A percentile compares a stretch with the other conserved stretches of the same genome.
These are phyloP conservation scores for Prochilodus magdalenae DNA, from an alignment of 2,113 vertebrate species.

Conservation along the genomic window DNA sequence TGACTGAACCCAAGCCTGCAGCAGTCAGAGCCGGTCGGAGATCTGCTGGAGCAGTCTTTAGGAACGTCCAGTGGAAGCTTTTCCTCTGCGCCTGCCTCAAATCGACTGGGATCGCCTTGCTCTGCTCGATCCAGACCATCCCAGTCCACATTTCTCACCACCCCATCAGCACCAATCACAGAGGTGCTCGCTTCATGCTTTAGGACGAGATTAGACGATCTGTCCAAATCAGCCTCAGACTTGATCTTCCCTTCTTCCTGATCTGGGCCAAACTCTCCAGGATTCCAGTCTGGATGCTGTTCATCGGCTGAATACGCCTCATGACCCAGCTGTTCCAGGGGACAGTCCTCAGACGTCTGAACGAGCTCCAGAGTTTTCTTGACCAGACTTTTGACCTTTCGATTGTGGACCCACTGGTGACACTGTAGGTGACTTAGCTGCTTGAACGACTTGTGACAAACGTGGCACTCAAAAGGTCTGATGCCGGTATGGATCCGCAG, in stretches of 20 bases:
- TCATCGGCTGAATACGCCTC: not conserved
- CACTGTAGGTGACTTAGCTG: slow-evolving; percentile 85
- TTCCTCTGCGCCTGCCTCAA: not conserved
- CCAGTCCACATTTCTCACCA: not conserved
- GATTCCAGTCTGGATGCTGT: not conserved
- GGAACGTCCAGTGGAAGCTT: not conserved
- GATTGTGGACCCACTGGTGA: slow-evolving; percentile 79
- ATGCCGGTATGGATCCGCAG: slow-evolving; percentile 85
- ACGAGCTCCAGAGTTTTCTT: too few species aligned
- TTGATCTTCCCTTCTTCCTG: slow-evolving; percentile 23
- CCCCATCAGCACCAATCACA: not conserved
- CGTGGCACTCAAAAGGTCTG: slow-evolving; percentile 81
- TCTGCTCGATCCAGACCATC: not conserved
- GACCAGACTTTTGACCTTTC: not conserved
- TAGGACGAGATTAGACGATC: not conserved
- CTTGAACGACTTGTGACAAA: slow-evolving; percentile 83
- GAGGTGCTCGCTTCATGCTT: slow-evolving; percentile 11
- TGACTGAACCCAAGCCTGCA: not conserved
- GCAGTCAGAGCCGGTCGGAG: not conserved
- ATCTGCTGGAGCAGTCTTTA: slow-evolving; percentile 12
- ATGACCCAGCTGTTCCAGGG: not conserved
- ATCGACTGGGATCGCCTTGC: not conserved
- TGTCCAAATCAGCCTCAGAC: slow-evolving; percentile 26
- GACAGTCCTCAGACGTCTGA: not conserved
- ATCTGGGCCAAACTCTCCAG: slow-evolving; percentile 4